These are phyloP conservation scores for Zaprionus gabonicus DNA, from an alignment of 1,140 invertebrate species.

Conservation along the genomic window DNA sequence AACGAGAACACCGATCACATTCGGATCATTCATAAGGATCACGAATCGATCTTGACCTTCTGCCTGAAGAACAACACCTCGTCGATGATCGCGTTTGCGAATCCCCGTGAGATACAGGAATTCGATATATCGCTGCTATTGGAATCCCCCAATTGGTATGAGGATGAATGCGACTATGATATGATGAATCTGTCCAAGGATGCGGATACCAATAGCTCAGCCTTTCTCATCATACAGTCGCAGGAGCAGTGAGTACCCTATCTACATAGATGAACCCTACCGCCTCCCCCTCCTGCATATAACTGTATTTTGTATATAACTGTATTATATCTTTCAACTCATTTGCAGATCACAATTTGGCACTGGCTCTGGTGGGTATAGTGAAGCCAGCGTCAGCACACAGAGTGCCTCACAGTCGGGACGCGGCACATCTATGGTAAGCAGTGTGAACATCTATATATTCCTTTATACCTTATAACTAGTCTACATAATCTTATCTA, in stretches of 20 bases:
- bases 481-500: not conserved
- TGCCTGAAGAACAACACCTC: conserved; percentile 94
- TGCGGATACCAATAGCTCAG: conserved; percentile 90
- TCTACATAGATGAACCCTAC: not conserved
- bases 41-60: conserved; percentile 99
- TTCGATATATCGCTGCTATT: conserved; percentile 96
- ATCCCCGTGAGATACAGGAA: conserved; percentile 98
- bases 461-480: not conserved
- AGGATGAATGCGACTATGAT: conserved; percentile 98
- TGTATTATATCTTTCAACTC: too few relatives aligned
- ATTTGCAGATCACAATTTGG: conserved; percentile 59
- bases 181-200: conserved; percentile 94
- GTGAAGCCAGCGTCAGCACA: conserved; percentile 68
- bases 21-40: conserved; percentile 99
- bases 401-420: conserved; percentile 92
- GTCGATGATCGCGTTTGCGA: conserved; percentile 94
- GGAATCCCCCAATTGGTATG: conserved; percentile 95
- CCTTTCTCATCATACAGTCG: conserved; percentile 97
- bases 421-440: conserved; percentile 94
- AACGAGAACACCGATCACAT: conserved; percentile 90
- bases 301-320: too few relatives aligned
- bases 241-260: conserved; percentile 85
- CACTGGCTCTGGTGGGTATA: conserved; percentile 41
- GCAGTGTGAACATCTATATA: conserved; percentile 56
- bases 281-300: not conserved